Conservation (phyloP, 2,113 vertebrate species). For the Ctenomys sociabilis region DNA sequence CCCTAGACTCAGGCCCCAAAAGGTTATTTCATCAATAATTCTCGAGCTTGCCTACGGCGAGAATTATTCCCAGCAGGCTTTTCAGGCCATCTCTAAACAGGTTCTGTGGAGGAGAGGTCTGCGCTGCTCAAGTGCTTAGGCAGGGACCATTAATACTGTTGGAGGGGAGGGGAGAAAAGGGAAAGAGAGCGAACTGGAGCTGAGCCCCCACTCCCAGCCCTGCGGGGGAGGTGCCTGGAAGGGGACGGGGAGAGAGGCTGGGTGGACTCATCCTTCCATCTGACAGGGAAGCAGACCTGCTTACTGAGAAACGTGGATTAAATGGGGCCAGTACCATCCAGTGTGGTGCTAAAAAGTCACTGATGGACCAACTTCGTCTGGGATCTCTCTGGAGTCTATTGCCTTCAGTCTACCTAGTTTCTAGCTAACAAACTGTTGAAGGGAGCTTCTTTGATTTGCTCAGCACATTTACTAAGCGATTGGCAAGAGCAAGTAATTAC, state of each 20-base stretch:
- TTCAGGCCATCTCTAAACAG: constrained; percentile 54
- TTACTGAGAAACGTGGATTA: background rate
- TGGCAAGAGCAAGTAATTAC: constrained; percentile 69
- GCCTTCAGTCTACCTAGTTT: background rate
- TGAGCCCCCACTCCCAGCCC: too few relatives aligned
- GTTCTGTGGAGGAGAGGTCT: constrained; percentile 32
- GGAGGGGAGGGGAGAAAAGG: background rate
- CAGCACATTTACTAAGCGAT: constrained; percentile 71
- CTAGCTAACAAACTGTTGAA: background rate
- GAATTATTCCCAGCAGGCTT: constrained; percentile 57
- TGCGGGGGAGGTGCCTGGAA: background rate
- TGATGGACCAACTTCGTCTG: background rate
- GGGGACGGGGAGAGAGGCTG: background rate
- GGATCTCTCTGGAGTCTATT: background rate
- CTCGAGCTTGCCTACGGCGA: constrained; percentile 73
- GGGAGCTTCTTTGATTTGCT: constrained; percentile 67
- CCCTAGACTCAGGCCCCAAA: constrained; percentile 78
- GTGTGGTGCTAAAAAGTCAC: background rate
- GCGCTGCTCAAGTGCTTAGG: constrained; percentile 14
- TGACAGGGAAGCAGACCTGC: background rate
- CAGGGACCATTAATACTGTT: constrained; percentile 4
- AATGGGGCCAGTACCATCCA: background rate
- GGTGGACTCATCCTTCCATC: background rate
- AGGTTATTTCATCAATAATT: constrained; percentile 84
- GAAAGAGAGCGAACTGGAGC: background rate